Base-by-base conservation (phyloP, 2,888 invertebrate genomes). In the Anarsia innoxiella region DNA sequence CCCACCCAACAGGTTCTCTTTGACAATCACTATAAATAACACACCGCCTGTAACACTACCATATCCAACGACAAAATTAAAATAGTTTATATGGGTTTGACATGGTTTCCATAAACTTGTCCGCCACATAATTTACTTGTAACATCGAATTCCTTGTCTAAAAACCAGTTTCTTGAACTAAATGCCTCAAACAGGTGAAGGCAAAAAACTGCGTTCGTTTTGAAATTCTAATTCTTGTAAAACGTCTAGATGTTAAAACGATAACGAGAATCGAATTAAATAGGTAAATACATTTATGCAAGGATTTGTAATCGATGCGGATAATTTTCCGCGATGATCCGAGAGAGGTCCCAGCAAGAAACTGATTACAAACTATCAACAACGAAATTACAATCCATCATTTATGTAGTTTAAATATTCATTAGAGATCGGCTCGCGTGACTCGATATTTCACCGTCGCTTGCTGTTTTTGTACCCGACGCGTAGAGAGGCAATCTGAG, bases 391-490 rank as follows among this genome's bases (percentile, higher is more conserved):
- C 33, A 30, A 42, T 42, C 36, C 29, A 36, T 37, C 30, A 47
- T 42, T 49, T 46, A 40, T 19, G 33, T 43, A 38, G 38, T 45
- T 46, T 48, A 43, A 53, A 56, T 60, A 63, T 61, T 59, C 53
- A 60, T 59, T 42, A 45, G 33, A 37, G 40, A 37, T 40, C 45
- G 34, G 46, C 46, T 64, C 43, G 66, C 65, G 59, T 66, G 66
- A 8, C 47, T 46, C 42, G 48, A 57, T 60, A 52, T 56, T 61
- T 56, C 56, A 59, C 56, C 51, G 44, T 48, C 55, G 56, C 56
- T 51, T 49, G 52, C 48, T 36, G 46, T 56, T 61, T 56, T 59
- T 56, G 45, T 58, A n/a, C 46, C 38, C 44, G 37, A 39, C 41
- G 41, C 46, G 45, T 44, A 51, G 49, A 42, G 49, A 53, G 52